Evolutionary conservation across 2,113 vertebrate genomes (phyloP).

Genomic region (Numida meleagris): DNA sequence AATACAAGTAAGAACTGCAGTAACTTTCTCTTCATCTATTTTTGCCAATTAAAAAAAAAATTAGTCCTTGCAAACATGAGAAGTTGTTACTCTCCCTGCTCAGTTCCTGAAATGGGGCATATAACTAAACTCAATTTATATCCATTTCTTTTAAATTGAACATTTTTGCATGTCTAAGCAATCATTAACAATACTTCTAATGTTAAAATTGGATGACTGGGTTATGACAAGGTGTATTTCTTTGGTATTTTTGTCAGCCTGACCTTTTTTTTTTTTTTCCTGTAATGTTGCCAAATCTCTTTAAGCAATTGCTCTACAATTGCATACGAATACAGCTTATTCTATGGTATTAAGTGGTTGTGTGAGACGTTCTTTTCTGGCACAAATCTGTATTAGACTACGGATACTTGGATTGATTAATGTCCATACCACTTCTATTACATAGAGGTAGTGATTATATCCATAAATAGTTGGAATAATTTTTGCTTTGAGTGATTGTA

Average conservation of each 20-base stretch:
- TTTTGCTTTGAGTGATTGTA: slow-evolving; percentile 9
- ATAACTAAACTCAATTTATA: not conserved
- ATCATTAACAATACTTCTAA: not conserved
- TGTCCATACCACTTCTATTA: slow-evolving; percentile 25
- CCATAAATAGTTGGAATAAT: slow-evolving; percentile 13
- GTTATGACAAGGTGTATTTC: not conserved
- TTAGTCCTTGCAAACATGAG: not conserved
- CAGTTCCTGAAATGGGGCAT: not conserved
- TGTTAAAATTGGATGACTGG: not conserved
- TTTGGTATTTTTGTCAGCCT: not conserved
- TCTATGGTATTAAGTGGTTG: not conserved
- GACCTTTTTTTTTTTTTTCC: not conserved
- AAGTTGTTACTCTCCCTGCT: not conserved
- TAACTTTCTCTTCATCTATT: not conserved
- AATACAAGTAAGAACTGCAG: not conserved
- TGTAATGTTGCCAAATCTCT: not conserved
- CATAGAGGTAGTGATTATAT: not conserved
- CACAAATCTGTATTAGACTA: not conserved
- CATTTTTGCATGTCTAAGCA: not conserved
- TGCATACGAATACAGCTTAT: not conserved
- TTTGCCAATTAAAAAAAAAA: not conserved
- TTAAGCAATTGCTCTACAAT: not conserved
- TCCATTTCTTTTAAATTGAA: not conserved
- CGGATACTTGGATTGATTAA: not conserved
- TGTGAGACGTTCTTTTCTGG: not conserved